phyloP scores from a whole-genome alignment of 2,113 vertebrate genomes.

The Trinectes maculatus region DNA sequence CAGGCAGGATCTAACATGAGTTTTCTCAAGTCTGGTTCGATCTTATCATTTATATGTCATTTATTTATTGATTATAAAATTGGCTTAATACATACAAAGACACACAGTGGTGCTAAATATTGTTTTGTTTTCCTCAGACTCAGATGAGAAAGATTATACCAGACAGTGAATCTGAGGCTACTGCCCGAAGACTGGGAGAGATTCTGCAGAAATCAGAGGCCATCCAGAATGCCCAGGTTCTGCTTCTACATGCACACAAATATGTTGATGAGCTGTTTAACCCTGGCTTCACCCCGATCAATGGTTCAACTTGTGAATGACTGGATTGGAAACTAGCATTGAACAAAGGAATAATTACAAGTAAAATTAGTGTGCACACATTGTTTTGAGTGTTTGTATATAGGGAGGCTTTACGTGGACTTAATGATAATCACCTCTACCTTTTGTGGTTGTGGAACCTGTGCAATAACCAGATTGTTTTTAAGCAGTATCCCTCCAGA shows the following conservation, averaged over 20 bases:
- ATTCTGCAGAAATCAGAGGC: constrained; percentile 48
- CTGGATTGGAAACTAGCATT: not conserved
- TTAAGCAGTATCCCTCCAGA: too few relatives aligned
- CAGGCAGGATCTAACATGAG: not conserved
- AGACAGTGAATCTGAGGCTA: constrained; percentile 22
- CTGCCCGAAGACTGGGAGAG: constrained; percentile 50
- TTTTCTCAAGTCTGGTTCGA: not conserved
- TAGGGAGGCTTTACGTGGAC: not conserved
- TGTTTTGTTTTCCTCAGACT: constrained; percentile 58
- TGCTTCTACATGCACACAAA: constrained; percentile 64
- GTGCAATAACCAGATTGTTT: not conserved
- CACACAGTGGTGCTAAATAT: not conserved
- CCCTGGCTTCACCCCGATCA: not conserved
- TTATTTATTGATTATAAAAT: too few relatives aligned
- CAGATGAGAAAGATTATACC: constrained; percentile 50
- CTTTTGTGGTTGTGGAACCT: not conserved
- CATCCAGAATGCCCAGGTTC: constrained; percentile 23
- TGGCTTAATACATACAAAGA: not conserved
- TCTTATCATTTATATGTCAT: not conserved
- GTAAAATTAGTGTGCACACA: not conserved
- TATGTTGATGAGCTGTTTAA: constrained; percentile 56
- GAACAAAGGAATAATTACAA: not conserved
- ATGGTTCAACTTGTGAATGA: not conserved
- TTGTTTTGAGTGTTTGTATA: not conserved
- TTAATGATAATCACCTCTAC: not conserved